Conservation (phyloP, 2,113 vertebrate genomes). For the Potamarius usumacintae region DNA sequence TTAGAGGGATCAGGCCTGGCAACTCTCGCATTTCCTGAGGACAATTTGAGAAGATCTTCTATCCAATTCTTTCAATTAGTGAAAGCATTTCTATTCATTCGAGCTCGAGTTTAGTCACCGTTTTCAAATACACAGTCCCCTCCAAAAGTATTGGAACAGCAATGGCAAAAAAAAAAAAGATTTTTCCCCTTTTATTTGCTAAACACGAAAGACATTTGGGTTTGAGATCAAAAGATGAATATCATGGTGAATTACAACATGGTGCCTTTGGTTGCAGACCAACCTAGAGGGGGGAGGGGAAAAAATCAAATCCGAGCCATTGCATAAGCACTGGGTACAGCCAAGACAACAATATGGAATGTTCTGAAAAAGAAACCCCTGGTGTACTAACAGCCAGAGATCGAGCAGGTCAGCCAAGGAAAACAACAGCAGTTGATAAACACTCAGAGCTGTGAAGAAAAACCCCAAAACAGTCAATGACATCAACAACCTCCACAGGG, state of each 20-base stretch:
- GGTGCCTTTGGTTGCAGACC: background rate
- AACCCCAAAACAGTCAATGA: background rate
- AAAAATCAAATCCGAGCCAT: background rate
- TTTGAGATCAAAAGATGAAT: background rate
- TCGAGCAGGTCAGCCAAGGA: background rate
- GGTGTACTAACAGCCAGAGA: background rate
- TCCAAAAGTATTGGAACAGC: background rate
- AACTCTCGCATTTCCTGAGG: background rate
- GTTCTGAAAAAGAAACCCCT: background rate
- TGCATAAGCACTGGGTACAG: background rate
- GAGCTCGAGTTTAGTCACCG: background rate
- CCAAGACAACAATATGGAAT: background rate
- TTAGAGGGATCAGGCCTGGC: background rate
- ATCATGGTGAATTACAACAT: background rate
- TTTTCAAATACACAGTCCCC: background rate
- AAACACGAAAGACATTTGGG: background rate
- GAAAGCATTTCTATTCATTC: background rate
- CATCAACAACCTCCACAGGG: background rate
- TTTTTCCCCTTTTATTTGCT: background rate
- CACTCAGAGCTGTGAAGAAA: background rate
- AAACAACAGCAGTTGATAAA: background rate
- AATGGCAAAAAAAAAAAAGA: too few relatives aligned
- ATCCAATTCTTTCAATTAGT: background rate
- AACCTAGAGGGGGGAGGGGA: background rate
- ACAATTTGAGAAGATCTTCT: background rate